These are phyloP conservation scores for Cavia aperea DNA, from an alignment of 2,113 vertebrate genomes.

Conservation along the genomic window DNA sequence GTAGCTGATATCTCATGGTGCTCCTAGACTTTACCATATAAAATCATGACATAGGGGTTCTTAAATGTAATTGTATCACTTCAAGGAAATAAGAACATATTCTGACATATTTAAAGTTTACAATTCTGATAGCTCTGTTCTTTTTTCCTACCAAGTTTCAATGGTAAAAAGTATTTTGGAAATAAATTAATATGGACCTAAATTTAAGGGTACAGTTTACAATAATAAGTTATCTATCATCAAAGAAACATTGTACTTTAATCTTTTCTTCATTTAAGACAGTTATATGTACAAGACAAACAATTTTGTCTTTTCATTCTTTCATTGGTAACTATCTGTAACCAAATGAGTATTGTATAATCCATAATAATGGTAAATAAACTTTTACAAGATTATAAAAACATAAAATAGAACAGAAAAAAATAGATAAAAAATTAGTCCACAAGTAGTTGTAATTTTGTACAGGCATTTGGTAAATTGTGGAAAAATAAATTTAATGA, in stretches of 20 bases:
- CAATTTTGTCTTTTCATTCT: not conserved
- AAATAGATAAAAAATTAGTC: not conserved
- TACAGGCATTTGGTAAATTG: not conserved
- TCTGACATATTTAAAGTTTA: not conserved
- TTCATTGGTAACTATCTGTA: not conserved
- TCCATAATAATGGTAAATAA: not conserved
- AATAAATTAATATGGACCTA: not conserved
- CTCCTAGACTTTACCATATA: not conserved
- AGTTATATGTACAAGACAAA: not conserved
- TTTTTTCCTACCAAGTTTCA: not conserved
- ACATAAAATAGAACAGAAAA: not conserved
- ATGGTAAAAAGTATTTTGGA: not conserved
- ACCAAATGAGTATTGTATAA: not conserved
- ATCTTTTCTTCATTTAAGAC: not conserved
- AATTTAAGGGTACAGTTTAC: not conserved
- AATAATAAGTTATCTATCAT: too few species aligned
- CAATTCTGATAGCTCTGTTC: not conserved
- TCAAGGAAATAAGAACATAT: not conserved
- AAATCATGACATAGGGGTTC: not conserved
- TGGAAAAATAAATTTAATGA: not conserved
- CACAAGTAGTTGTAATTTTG: not conserved
- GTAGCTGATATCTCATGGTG: not conserved
- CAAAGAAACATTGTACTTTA: not conserved
- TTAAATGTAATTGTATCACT: not conserved
- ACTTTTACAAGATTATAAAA: not conserved